phyloP scores from a whole-genome alignment of 2,888 invertebrate species.

The Hemicrepidius hirtus region DNA sequence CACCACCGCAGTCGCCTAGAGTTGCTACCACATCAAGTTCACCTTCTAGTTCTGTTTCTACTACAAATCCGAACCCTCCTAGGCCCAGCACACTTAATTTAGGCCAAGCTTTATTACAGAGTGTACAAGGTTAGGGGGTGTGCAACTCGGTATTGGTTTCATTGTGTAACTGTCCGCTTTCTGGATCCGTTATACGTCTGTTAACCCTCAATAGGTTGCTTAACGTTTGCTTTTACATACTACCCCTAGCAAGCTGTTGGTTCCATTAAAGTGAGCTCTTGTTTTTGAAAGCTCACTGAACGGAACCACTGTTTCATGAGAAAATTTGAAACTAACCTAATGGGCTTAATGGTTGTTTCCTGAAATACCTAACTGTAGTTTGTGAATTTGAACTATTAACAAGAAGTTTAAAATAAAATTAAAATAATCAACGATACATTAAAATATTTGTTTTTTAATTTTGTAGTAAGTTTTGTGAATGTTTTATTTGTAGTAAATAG shows the following conservation, averaged over 20 bases:
- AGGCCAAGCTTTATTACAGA: constrained; percentile 71
- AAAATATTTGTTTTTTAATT: constrained; percentile 16
- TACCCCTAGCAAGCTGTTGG: constrained; percentile 11
- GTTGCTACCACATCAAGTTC: constrained; percentile 66
- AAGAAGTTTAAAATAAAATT: too few relatives aligned
- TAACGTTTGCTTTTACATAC: neutral
- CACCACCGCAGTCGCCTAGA: constrained; percentile 71
- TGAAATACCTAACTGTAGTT: neutral
- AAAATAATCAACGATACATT: too few relatives aligned
- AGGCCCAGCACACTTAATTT: constrained; percentile 68
- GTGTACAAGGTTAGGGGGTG: constrained; percentile 72
- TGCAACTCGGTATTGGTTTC: constrained; percentile 29
- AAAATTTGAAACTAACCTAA: neutral
- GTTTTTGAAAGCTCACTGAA: neutral
- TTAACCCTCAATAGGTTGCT: constrained; percentile 1
- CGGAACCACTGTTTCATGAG: neutral
- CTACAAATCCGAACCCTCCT: constrained; percentile 57
- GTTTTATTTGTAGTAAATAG: constrained; percentile 37
- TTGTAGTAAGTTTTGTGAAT: constrained; percentile 47
- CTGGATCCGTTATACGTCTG: constrained; percentile 1
- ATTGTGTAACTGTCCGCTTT: constrained; percentile 31
- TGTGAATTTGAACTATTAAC: constrained; percentile 28
- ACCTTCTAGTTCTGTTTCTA: constrained; percentile 67
- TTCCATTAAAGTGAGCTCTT: neutral
- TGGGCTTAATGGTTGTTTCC: neutral